A percentile compares a stretch with the other conserved stretches of the same genome.
Evolutionary conservation across 2,888 invertebrate genomes (phyloP).

Genomic region (Cephus nigrinus): DNA sequence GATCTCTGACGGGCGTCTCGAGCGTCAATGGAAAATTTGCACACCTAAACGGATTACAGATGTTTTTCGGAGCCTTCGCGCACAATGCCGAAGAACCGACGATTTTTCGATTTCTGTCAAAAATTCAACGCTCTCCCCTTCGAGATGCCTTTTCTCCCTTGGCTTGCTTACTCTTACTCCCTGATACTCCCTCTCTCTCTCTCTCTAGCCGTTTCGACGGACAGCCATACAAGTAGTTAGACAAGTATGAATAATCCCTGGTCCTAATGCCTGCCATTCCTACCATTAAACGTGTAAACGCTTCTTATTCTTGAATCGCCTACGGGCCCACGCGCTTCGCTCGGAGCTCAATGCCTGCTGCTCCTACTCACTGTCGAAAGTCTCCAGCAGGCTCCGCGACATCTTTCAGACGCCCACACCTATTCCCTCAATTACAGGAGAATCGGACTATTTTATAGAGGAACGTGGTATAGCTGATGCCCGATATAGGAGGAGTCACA

Average conservation of each 20-base stretch:
- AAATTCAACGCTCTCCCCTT: slow-evolving; percentile 9
- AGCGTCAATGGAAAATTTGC: slow-evolving; percentile 62
- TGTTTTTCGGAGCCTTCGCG: slow-evolving; percentile 53
- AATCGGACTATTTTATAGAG: neutral
- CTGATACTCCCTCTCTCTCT: no score
- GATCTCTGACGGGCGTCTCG: slow-evolving; percentile 10
- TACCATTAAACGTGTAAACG: slow-evolving; percentile 14
- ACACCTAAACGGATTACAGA: slow-evolving; percentile 66
- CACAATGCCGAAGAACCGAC: slow-evolving; percentile 37
- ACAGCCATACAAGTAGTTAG: neutral
- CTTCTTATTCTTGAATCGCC: neutral
- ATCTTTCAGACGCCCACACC: no score
- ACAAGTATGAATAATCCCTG: slow-evolving; percentile 45
- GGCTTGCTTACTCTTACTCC: neutral
- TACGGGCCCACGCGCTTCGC: no score
- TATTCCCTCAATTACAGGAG: no score
- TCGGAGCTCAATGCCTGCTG: no score
- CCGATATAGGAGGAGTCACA: no score
- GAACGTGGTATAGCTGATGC: slow-evolving; percentile 24
- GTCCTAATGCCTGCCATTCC: slow-evolving; percentile 34
- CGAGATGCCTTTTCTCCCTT: no score
- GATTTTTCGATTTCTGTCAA: slow-evolving; percentile 25
- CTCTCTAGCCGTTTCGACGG: no score
- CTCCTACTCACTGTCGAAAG: no score
- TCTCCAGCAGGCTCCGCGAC: no score